Conservation (phyloP, 2,113 vertebrate species). For the Ardeotis arabs region DNA sequence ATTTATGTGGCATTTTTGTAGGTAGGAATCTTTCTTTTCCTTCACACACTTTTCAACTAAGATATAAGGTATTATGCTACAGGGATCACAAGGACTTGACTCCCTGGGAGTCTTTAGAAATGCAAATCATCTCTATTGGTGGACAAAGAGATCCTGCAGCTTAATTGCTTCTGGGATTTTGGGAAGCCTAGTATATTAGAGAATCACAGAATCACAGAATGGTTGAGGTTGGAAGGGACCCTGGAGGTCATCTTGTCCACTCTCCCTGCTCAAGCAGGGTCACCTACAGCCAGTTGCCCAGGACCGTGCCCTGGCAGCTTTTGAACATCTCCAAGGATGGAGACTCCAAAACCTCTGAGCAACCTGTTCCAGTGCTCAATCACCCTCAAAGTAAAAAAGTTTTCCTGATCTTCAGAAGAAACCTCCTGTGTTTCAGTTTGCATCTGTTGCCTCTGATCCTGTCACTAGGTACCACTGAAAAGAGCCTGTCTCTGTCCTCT, state of each 20-base stretch:
- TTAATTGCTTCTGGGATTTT: background rate
- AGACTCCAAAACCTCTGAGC: background rate
- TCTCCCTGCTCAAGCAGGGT: accelerated
- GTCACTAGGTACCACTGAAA: background rate
- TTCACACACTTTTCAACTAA: background rate
- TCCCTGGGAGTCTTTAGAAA: background rate
- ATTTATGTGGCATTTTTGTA: background rate
- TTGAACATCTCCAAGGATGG: background rate
- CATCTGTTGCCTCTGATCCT: background rate
- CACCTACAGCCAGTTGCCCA: background rate
- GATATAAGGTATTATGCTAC: background rate
- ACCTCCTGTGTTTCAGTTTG: background rate
- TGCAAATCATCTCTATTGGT: background rate
- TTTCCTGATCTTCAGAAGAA: background rate
- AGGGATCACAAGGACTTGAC: background rate
- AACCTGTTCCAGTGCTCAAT: background rate
- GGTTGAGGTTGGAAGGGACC: background rate
- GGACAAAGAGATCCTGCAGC: background rate
- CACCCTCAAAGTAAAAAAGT: background rate
- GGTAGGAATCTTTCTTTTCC: background rate
- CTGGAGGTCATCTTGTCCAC: background rate
- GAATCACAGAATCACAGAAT: background rate
- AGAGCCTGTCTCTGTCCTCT: background rate
- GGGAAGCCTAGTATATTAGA: background rate
- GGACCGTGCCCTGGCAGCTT: accelerated